Evolutionary conservation across 2,888 invertebrate species (phyloP), one percentile per base, ranked within the genome.

Genomic region (Eurytoma adleriae): DNA sequence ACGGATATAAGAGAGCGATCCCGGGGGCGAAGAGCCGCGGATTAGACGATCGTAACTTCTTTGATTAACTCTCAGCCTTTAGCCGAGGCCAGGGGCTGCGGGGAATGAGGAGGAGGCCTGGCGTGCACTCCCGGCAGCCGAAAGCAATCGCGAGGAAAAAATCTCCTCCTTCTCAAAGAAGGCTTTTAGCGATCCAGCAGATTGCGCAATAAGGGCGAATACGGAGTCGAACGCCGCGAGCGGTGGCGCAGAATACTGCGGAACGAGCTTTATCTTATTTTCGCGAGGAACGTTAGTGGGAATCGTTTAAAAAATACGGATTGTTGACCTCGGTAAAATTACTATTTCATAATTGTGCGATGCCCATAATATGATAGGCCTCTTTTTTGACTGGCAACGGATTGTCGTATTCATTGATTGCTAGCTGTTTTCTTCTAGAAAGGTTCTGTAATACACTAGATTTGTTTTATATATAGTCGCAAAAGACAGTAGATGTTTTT

Each of bases 21-120:
- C 13, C 30, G 14, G 7, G 30, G 5, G 68, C 7, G 40, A 48
- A 68, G 24, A 27, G 2, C 54, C 54, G 18, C 10, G 56, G 64
- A 73, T 73, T 72, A 73, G 56, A 56, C 30, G 54, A 56, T 73
- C 64, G 64, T 54, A 72, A 72, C 61, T 72, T 50, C 64, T 66
- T 56, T 64, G 74, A 74, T 74, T 74, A 66, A 74, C 67, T 75
- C 67, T 48, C 50, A 56, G 5, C 4, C 4, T 40, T 4, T 0
- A 40, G 40, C 5, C 40, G 40, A 40, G 7, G 40, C 40, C 0
- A 7, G 40, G 40, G 30, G 30, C 30, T 30, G 4, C 30, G 30
- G 30, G 30, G 30, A 2, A 30, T 4, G 30, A 30, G 30, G 2
- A 30, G 30, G 2, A 4, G 40, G 10, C 40, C 57, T 12, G n/a